These are phyloP conservation scores for Drosophila asahinai DNA, from an alignment of 1,140 invertebrate genomes.

Conservation along the genomic window DNA sequence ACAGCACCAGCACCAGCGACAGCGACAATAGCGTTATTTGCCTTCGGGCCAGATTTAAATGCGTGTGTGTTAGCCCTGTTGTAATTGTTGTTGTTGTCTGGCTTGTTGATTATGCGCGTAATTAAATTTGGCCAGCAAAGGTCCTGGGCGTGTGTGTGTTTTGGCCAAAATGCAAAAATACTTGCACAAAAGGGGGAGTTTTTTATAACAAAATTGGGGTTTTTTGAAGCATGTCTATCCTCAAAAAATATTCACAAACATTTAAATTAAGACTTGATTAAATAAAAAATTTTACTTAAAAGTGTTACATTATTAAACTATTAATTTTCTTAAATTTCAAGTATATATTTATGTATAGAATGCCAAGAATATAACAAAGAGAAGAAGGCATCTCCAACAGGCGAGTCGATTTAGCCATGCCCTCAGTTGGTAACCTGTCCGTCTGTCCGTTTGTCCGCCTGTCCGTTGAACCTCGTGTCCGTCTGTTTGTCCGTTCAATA, in stretches of 20 bases:
- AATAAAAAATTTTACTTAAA: no score
- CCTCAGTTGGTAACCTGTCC: not conserved
- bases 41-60: slow-evolving; percentile 39
- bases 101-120: slow-evolving; percentile 64
- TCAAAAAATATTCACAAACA: no score
- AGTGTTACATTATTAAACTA: no score
- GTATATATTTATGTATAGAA: no score
- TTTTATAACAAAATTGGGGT: not conserved
- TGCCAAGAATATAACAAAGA: no score
- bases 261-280: no score
- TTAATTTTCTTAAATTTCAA: no score
- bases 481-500: not conserved
- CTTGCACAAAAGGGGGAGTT: not conserved
- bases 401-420: no score
- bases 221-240: no score
- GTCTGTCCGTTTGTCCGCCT: not conserved
- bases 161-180: slow-evolving; percentile 42
- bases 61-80: slow-evolving; percentile 10
- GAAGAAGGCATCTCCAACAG: no score
- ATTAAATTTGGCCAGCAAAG: slow-evolving; percentile 71
- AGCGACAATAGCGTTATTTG: slow-evolving; percentile 25
- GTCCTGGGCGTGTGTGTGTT: slow-evolving; percentile 34
- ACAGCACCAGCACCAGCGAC: slow-evolving; percentile 1
- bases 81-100: slow-evolving; percentile 41
- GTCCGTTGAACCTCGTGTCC: no score